Evolutionary conservation across 2,888 invertebrate genomes (phyloP).

Genomic region (Balanococcus diminutus): DNA sequence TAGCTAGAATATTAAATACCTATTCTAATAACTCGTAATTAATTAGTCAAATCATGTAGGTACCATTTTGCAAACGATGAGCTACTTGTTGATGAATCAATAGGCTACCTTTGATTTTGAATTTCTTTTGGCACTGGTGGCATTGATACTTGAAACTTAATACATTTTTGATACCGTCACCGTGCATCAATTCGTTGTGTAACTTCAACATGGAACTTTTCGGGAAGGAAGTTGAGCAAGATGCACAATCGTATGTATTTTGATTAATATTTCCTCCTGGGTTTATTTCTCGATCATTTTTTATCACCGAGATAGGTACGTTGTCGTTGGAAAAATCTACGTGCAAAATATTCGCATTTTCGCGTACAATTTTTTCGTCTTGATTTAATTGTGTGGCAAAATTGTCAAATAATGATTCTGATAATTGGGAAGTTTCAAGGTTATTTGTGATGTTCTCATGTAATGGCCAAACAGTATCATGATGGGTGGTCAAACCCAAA

Average conservation of each 20-base stretch:
- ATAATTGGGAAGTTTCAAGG: background rate
- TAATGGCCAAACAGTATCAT: background rate
- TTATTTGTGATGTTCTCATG: background rate
- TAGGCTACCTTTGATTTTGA: conserved; percentile 81
- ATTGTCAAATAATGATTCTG: background rate
- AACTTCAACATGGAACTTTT: conserved; percentile 73
- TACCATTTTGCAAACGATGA: conserved; percentile 62
- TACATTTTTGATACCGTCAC: conserved; percentile 60
- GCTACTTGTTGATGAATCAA: conserved; percentile 82
- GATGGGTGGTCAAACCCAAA: background rate
- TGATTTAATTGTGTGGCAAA: background rate
- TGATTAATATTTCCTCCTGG: background rate
- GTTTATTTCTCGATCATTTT: background rate
- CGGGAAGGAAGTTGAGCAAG: conserved; percentile 75
- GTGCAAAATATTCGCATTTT: conserved; percentile 18
- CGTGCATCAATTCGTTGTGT: conserved; percentile 75
- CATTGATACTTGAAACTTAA: conserved; percentile 66
- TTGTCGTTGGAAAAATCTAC: background rate
- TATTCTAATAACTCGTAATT: background rate
- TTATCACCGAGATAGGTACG: background rate
- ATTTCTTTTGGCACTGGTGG: conserved; percentile 78
- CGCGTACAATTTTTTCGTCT: background rate
- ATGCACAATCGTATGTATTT: background rate
- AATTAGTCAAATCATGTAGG: background rate
- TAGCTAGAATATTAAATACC: background rate